Conservation (phyloP, 2,888 invertebrate genomes). For the Ophion ellenae region DNA sequence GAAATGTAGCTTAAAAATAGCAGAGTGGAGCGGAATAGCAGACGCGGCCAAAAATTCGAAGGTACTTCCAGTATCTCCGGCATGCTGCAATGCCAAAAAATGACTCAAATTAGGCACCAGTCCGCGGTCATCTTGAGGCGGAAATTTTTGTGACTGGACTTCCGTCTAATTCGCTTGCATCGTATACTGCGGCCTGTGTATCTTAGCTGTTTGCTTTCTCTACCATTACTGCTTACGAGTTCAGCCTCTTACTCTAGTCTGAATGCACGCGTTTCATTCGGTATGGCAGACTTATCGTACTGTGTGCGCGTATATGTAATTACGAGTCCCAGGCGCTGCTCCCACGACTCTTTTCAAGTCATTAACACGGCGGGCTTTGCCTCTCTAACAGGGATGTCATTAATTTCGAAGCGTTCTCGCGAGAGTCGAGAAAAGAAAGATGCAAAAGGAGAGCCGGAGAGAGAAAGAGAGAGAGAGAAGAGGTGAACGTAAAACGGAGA, state of each 20-base stretch:
- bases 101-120: not conserved
- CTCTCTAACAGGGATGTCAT: slow-evolving; percentile 46
- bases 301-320: slow-evolving; percentile 2
- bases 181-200: not conserved
- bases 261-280: slow-evolving; percentile 12
- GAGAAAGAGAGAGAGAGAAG: not conserved
- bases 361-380: slow-evolving; percentile 33
- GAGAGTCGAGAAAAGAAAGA: slow-evolving; percentile 26
- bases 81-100: not conserved
- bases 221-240: not conserved
- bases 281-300: slow-evolving; percentile 9
- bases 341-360: slow-evolving; percentile 49
- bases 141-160: not conserved
- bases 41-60: too few species aligned
- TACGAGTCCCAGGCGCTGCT: slow-evolving; percentile 32
- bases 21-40: too few species aligned
- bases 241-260: not conserved
- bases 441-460: not conserved
- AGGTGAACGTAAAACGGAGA: slow-evolving; percentile 20
- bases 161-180: not conserved
- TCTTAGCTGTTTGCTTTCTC: not conserved
- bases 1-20: too few species aligned
- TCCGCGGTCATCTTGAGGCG: not conserved
- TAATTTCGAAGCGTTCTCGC: slow-evolving; percentile 34
- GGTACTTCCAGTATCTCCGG: too few species aligned